Conservation (phyloP, 2,888 invertebrate genomes). For the Ypsolopha sequella region DNA sequence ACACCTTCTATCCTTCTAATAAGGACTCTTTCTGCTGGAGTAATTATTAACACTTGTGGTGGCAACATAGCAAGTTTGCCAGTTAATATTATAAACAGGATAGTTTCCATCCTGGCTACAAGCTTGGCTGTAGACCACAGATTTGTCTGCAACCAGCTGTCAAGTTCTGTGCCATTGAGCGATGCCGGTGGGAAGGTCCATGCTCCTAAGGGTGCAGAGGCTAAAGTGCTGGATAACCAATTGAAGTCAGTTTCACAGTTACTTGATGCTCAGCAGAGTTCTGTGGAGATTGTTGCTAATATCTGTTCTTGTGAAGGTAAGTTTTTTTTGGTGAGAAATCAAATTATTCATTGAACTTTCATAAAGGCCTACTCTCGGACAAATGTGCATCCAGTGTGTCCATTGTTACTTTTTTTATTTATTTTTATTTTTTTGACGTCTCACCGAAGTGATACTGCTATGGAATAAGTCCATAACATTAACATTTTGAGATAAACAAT, state of each 20-base stretch:
- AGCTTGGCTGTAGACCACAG: conserved; percentile 69
- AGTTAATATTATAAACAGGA: conserved; percentile 53
- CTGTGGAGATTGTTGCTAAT: conserved; percentile 79
- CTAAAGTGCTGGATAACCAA: conserved; percentile 52
- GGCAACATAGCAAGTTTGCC: conserved; percentile 48
- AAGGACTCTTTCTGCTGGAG: conserved; percentile 70
- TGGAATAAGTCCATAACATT: no score
- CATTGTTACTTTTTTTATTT: no score
- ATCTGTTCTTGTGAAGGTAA: conserved; percentile 76
- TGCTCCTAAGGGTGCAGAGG: conserved; percentile 41
- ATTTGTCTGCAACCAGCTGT: conserved; percentile 53
- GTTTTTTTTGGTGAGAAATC: not conserved
- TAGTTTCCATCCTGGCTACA: conserved; percentile 60
- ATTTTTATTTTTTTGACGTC: no score
- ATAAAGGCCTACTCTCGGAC: no score
- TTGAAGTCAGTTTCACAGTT: conserved; percentile 63
- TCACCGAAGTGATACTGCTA: no score
- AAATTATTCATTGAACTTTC: no score
- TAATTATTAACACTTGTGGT: conserved; percentile 65
- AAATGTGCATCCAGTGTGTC: no score
- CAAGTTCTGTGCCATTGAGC: conserved; percentile 54
- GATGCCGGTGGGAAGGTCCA: conserved; percentile 32
- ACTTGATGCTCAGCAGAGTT: conserved; percentile 76
- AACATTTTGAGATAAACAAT: no score
- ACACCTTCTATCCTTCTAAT: conserved; percentile 56